A percentile compares a stretch with the other conserved stretches of the same genome.
Evolutionary conservation across 2,797 vertebrate species (phyloP).

Genomic region (Aulostomus chinensis): DNA sequence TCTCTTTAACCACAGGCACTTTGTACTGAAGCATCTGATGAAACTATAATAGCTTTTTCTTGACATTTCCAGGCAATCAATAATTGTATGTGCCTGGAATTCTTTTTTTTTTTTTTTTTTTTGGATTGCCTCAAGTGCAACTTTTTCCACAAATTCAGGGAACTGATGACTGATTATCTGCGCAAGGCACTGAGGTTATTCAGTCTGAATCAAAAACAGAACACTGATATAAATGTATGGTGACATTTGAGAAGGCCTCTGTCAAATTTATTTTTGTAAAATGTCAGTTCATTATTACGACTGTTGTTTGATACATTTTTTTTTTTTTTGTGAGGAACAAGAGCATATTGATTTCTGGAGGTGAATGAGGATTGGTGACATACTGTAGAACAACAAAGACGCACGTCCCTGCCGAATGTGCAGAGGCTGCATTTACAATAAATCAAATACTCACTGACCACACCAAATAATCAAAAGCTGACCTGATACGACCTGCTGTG

Average conservation of each 20-base stretch:
- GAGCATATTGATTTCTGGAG: constrained; percentile 28
- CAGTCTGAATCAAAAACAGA: constrained; percentile 21
- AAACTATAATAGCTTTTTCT: constrained; percentile 46
- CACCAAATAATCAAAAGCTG: too few relatives aligned
- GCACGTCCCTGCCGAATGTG: too few relatives aligned
- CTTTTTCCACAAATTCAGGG: constrained; percentile 16
- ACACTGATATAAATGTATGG: constrained; percentile 17
- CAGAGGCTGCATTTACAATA: too few relatives aligned
- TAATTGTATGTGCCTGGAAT: constrained; percentile 50
- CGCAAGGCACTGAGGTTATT: constrained; percentile 32
- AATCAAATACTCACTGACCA: too few relatives aligned
- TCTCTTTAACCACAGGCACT: constrained; percentile 12
- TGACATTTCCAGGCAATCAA: constrained; percentile 71
- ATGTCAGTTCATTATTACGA: constrained; percentile 46
- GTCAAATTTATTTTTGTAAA: constrained; percentile 29
- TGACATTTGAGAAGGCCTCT: constrained; percentile 64
- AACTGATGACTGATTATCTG: constrained; percentile 25
- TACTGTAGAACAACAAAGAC: too few relatives aligned
- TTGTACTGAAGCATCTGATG: constrained; percentile 21
- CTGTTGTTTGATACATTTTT: neutral
- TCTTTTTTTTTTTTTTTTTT: too few relatives aligned
- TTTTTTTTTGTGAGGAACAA: neutral
- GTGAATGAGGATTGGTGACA: too few relatives aligned
- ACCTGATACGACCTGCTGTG: too few relatives aligned
- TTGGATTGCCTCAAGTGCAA: constrained; percentile 43